Conservation (phyloP, 2,888 invertebrate genomes). For the Phrixothrix hirtus region DNA sequence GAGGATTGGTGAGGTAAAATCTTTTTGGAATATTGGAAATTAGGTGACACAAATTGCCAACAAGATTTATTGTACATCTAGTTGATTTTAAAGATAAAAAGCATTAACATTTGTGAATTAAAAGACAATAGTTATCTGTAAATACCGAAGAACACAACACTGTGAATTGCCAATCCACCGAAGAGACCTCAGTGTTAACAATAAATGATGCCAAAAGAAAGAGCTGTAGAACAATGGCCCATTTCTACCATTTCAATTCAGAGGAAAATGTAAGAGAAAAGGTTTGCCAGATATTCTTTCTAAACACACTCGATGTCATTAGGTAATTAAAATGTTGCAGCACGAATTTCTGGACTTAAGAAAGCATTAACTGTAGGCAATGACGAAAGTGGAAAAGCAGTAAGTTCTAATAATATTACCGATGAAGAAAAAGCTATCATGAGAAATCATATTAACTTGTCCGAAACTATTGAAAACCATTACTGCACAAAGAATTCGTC, state of each 20-base stretch:
- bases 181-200: no score
- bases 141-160: no score
- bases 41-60: slow-evolving; percentile 1
- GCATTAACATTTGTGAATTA: background rate
- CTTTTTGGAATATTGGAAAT: slow-evolving; percentile 3
- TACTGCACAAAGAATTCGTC: slow-evolving; percentile 1
- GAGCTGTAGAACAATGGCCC: background rate
- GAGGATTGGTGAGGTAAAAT: background rate
- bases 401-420: background rate
- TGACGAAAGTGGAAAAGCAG: slow-evolving; percentile 1
- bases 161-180: no score
- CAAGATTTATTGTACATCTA: slow-evolving; percentile 4
- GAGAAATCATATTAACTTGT: slow-evolving; percentile 3
- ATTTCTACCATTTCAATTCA: slow-evolving; percentile 2
- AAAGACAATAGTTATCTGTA: no score
- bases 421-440: slow-evolving; percentile 1
- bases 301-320: slow-evolving; percentile 6
- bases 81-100: slow-evolving; percentile 7
- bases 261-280: slow-evolving; percentile 3
- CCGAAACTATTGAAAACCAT: background rate
- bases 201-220: no score
- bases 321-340: background rate
- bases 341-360: background rate
- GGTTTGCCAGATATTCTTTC: slow-evolving; percentile 4
- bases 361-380: background rate